Conservation (phyloP, 2,113 vertebrate species). For the Calcarius ornatus region DNA sequence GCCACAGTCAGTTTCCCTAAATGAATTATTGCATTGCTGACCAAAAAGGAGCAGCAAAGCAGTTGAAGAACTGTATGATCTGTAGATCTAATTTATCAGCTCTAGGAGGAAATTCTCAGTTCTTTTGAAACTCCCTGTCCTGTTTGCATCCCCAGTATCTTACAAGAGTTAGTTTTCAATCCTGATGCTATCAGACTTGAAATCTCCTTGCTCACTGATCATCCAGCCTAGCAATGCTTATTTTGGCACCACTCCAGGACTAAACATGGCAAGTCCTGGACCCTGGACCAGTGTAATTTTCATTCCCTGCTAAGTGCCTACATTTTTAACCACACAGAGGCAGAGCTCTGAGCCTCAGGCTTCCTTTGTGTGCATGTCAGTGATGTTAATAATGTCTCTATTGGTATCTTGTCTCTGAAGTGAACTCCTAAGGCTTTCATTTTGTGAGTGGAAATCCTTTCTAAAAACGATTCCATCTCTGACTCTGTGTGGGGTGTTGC, state of each 20-base stretch:
- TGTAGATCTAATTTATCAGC: neutral
- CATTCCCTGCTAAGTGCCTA: conserved; percentile 70
- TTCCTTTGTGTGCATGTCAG: conserved; percentile 69
- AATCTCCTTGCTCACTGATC: conserved; percentile 9
- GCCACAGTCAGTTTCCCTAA: neutral
- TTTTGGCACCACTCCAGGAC: conserved; percentile 63
- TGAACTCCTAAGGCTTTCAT: conserved; percentile 65
- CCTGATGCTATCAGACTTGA: neutral
- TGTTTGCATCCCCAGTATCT: neutral
- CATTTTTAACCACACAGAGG: conserved; percentile 66
- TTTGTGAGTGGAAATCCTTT: conserved; percentile 59
- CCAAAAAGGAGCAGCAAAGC: neutral
- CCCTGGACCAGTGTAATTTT: conserved; percentile 60
- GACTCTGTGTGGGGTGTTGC: conserved; percentile 29
- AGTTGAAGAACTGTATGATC: neutral
- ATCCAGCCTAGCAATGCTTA: conserved; percentile 28
- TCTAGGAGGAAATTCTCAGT: neutral
- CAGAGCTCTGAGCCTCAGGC: conserved; percentile 55
- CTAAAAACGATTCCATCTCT: conserved; percentile 50
- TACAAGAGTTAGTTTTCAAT: neutral
- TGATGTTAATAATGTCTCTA: conserved; percentile 70
- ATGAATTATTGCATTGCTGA: neutral
- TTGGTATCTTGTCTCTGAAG: conserved; percentile 70
- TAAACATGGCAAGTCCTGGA: conserved; percentile 60
- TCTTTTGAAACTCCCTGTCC: neutral